Conservation (phyloP, 2,797 vertebrate species). For the Pseudotriccus pelzelni region DNA sequence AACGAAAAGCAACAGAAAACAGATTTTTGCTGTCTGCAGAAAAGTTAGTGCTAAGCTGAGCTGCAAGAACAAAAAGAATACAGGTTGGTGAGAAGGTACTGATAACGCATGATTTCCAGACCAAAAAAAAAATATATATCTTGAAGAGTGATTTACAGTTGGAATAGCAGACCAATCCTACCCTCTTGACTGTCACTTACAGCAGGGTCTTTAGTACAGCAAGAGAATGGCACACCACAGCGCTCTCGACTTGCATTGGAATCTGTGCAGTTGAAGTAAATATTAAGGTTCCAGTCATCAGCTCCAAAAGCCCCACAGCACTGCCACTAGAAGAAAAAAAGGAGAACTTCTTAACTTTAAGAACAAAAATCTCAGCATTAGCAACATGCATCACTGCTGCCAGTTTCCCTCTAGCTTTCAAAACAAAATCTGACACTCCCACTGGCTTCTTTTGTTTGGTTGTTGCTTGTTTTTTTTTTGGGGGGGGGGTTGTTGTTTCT, state of each 20-base stretch:
- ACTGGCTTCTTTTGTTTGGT: neutral
- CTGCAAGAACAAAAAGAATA: neutral
- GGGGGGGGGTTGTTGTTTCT: neutral
- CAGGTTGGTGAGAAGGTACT: neutral
- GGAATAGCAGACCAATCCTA: neutral
- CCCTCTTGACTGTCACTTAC: conserved; percentile 73
- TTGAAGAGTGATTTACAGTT: neutral
- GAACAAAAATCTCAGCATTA: neutral
- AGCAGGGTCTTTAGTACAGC: conserved; percentile 97
- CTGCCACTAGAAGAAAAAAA: conserved; percentile 87
- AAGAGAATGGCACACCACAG: conserved; percentile 97
- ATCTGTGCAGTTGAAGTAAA: conserved; percentile 99
- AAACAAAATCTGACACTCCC: neutral
- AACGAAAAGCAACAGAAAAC: neutral
- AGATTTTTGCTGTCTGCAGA: neutral
- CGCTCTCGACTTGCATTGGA: conserved; percentile 94
- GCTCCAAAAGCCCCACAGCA: conserved; percentile 97
- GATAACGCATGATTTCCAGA: neutral
- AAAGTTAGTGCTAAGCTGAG: neutral
- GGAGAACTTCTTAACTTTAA: neutral
- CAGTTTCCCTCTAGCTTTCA: neutral
- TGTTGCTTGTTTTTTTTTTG: no score
- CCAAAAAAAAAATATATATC: no score
- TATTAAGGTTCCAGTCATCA: conserved; percentile 98
- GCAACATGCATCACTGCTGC: neutral